These are phyloP conservation scores for Acanthurus leucopareius DNA, from an alignment of 2,797 vertebrate genomes.

Conservation along the genomic window DNA sequence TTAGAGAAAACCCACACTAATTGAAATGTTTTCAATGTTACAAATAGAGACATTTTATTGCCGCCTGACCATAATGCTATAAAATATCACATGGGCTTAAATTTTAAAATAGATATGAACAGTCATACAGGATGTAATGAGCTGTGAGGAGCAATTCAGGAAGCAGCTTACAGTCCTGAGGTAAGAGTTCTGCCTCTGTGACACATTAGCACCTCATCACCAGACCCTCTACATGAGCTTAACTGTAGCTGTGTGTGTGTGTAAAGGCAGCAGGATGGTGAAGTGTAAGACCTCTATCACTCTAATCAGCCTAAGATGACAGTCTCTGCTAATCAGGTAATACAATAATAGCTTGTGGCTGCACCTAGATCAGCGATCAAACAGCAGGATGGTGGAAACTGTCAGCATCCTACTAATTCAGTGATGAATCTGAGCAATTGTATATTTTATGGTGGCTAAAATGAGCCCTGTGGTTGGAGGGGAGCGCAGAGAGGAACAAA, in stretches of 20 bases:
- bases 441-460: conserved; percentile 80
- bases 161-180: too few species aligned
- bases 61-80: not conserved
- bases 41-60: not conserved
- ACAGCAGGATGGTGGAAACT: conserved; percentile 40
- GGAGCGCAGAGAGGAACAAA: conserved; percentile 67
- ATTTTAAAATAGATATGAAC: not conserved
- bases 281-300: conserved; percentile 4
- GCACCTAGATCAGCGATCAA: conserved; percentile 67
- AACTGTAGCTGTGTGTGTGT: not conserved
- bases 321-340: conserved; percentile 48
- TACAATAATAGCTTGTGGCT: conserved; percentile 49
- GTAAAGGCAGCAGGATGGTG: not conserved
- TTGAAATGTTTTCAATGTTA: not conserved
- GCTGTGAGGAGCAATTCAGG: not conserved
- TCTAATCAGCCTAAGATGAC: conserved; percentile 31
- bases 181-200: not conserved
- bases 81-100: not conserved
- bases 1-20: not conserved
- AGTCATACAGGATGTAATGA: not conserved
- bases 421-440: conserved; percentile 82
- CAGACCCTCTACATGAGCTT: not conserved
- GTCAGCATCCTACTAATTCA: conserved; percentile 81
- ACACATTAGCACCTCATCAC: not conserved
- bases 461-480: conserved; percentile 68